These are phyloP conservation scores for Sandelia bainsii DNA, from an alignment of 2,797 vertebrate genomes.

Conservation along the genomic window DNA sequence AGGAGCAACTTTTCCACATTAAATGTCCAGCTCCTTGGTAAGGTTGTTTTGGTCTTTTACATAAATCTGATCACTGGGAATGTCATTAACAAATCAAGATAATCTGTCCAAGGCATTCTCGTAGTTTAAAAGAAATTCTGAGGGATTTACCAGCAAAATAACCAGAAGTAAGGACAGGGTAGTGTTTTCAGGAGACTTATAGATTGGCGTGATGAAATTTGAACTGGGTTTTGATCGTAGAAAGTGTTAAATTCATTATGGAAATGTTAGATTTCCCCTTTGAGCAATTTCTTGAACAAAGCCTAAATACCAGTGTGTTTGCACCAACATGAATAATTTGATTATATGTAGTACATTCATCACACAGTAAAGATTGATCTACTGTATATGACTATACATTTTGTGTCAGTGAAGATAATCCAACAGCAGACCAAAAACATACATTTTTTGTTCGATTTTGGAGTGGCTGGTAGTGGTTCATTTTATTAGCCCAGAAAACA, in stretches of 20 bases:
- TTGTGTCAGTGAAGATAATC: neutral
- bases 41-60: constrained; percentile 2
- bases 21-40: constrained; percentile 21
- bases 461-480: neutral
- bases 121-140: neutral
- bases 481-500: neutral
- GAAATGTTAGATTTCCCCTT: constrained; percentile 5
- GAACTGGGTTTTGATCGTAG: constrained; percentile 13
- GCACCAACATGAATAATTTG: constrained; percentile 28
- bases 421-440: neutral
- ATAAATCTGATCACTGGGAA: neutral
- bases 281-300: constrained; percentile 10
- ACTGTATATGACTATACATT: constrained; percentile 6
- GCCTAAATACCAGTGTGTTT: constrained; percentile 46
- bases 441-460: neutral
- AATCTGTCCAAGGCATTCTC: neutral
- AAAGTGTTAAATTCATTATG: constrained; percentile 8
- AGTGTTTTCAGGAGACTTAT: constrained; percentile 5
- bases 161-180: constrained; percentile 15
- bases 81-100: neutral
- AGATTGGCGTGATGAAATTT: neutral
- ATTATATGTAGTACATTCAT: constrained; percentile 6
- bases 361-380: neutral
- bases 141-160: neutral
- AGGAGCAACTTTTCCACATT: neutral